Base-by-base conservation (phyloP, 2,113 vertebrate species). In the Herpailurus yagouaroundi region DNA sequence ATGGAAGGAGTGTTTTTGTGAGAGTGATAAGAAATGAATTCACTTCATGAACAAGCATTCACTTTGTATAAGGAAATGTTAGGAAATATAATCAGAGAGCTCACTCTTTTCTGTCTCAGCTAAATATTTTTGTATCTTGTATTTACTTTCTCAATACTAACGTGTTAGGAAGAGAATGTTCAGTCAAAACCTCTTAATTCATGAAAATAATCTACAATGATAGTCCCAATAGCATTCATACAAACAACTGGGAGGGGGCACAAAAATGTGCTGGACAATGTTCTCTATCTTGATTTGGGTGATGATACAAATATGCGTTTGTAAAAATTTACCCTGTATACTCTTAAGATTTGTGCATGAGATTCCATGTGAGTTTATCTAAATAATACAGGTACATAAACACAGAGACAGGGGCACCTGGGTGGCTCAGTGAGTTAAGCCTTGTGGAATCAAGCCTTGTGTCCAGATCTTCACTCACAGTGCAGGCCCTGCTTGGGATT, bases 61-160 rank as follows among this genome's bases (percentile, higher is more conserved):
- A 45, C 64, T 95, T 96, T 69, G 31, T 55, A 60, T 81, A 87
- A 80, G 90, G 12, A 81, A 33, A 16, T 52, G 66, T 55, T 79
- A 33, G 63, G 52, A 69, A 96, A 83, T 29, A 71, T 25, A 89
- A 63, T 69, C 68, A 25, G 68, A 86, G n/a, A 64, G 41, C 38
- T 80, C 69, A 27, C 36, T 55, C 89, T 89, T 77, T 38, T 83
- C 23, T 82, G 33, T n/a, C 71, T 89, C 63, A 85, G 38, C 52
- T 79, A 87, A 84, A 76, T 15, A 73, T 91, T 25, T 83, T 36
- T 29, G 18, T 31, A n/a, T 50, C n/a, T 91, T 76, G 74, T 57
- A 21, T 94, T 33, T 80, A 64, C 11, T 82, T 96, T 95, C 80
- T 94, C 77, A 85, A 83, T 38, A 92, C 21, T 79, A 82, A 63